A percentile compares a stretch with the other conserved stretches of the same genome.
These are phyloP conservation scores for Prosapia bicincta DNA, from an alignment of 2,888 invertebrate genomes.

Conservation along the genomic window DNA sequence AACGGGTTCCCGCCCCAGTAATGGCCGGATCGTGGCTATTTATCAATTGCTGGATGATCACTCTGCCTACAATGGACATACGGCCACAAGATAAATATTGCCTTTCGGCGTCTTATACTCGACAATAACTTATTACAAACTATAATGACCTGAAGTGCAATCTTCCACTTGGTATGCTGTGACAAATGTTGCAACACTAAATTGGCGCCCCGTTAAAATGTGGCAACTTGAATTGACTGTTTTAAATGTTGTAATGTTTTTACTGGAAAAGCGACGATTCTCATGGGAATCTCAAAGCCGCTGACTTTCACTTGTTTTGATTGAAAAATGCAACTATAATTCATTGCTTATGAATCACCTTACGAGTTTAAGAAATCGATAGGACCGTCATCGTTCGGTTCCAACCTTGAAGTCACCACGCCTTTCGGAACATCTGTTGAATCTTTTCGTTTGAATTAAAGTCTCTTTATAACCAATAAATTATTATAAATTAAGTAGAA, in stretches of 20 bases:
- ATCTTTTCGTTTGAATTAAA: too few relatives aligned
- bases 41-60: constrained; percentile 23
- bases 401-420: too few relatives aligned
- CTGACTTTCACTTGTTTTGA: neutral
- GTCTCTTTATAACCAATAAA: too few relatives aligned
- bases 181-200: neutral
- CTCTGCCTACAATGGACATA: constrained; percentile 8
- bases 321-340: neutral
- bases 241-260: neutral
- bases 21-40: constrained; percentile 23
- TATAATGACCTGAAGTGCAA: neutral
- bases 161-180: neutral
- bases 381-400: too few relatives aligned
- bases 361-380: too few relatives aligned
- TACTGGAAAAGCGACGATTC: neutral
- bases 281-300: neutral
- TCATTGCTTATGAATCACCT: neutral
- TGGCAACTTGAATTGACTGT: neutral
- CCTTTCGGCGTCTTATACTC: constrained; percentile 14
- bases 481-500: too few relatives aligned
- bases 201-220: neutral
- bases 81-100: constrained; percentile 22
- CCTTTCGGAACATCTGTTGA: too few relatives aligned
- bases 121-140: neutral
- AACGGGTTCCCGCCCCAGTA: constrained; percentile 3